A percentile compares a stretch with the other conserved stretches of the same genome.
These are phyloP conservation scores for Philypnodon macrostomus DNA, from an alignment of 2,797 vertebrate species.

Conservation along the genomic window DNA sequence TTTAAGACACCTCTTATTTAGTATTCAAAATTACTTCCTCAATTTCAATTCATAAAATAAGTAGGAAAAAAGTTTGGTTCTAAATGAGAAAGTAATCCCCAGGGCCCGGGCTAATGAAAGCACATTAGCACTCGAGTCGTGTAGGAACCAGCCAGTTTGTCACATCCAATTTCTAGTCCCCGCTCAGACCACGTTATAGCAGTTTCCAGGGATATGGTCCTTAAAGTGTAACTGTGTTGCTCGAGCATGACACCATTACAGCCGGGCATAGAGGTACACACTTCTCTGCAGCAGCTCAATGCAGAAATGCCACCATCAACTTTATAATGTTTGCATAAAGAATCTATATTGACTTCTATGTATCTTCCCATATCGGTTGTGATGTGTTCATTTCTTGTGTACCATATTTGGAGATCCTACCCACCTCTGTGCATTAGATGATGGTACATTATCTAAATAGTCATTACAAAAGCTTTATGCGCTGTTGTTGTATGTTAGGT, in stretches of 20 bases:
- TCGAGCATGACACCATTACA: slow-evolving; percentile 9
- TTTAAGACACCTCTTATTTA: neutral
- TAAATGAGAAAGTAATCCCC: slow-evolving; percentile 46
- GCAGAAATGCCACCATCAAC: neutral
- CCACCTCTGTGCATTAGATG: no score
- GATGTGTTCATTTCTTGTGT: slow-evolving; percentile 32
- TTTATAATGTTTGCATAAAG: slow-evolving; percentile 8
- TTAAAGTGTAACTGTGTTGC: slow-evolving; percentile 16
- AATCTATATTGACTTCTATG: slow-evolving; percentile 5
- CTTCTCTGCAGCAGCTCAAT: neutral
- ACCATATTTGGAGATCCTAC: no score
- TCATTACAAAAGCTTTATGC: no score
- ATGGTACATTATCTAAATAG: no score
- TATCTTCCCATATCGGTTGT: slow-evolving; percentile 42
- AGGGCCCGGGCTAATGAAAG: slow-evolving; percentile 44
- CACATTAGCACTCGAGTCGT: slow-evolving; percentile 37
- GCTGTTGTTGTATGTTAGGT: no score
- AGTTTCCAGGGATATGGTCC: slow-evolving; percentile 11
- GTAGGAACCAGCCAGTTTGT: slow-evolving; percentile 40
- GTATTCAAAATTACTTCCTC: slow-evolving; percentile 1
- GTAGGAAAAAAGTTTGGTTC: slow-evolving; percentile 22
- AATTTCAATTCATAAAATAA: slow-evolving; percentile 10
- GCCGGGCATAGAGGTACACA: slow-evolving; percentile 3
- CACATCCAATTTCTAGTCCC: slow-evolving; percentile 30
- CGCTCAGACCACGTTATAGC: slow-evolving; percentile 16